A percentile compares a stretch with the other conserved stretches of the same genome.
Evolutionary conservation across 1,140 invertebrate genomes (phyloP).

Genomic region (Megalonaias nervosa): DNA sequence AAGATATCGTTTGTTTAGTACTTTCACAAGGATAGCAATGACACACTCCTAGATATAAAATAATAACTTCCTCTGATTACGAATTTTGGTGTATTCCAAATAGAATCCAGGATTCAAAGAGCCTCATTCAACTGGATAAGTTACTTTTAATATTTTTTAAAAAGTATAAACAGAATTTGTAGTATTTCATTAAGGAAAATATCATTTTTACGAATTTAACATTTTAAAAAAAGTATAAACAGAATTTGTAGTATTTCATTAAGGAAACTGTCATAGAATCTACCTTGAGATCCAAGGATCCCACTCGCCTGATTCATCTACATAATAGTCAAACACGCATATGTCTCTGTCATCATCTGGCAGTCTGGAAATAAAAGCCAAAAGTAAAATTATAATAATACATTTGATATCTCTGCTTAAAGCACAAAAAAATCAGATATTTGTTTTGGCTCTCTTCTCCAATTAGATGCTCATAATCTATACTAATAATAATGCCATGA

Average conservation of each 20-base stretch:
- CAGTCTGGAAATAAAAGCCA: constrained; percentile 52
- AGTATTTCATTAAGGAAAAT: not conserved
- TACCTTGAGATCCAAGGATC: constrained; percentile 67
- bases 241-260: not conserved
- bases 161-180: no score
- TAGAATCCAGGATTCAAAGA: not conserved
- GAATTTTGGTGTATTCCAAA: no score
- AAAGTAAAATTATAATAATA: not conserved
- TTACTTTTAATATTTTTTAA: no score
- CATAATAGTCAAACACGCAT: constrained; percentile 72
- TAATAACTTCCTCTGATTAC: no score
- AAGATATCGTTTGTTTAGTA: no score
- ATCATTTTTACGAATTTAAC: not conserved
- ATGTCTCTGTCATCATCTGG: constrained; percentile 72
- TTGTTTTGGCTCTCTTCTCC: not conserved
- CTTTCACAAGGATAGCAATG: no score
- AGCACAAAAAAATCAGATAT: not conserved
- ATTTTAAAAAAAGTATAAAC: no score
- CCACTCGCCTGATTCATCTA: constrained; percentile 72
- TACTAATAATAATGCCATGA: no score
- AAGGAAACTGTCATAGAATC: constrained; percentile 8
- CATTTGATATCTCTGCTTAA: not conserved
- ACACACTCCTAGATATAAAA: no score
- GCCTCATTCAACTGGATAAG: no score
- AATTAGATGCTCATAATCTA: no score